A percentile compares a stretch with the other conserved stretches of the same genome.
Evolutionary conservation across 2,113 vertebrate genomes (phyloP).

Genomic region (Spheniscus mendiculus): DNA sequence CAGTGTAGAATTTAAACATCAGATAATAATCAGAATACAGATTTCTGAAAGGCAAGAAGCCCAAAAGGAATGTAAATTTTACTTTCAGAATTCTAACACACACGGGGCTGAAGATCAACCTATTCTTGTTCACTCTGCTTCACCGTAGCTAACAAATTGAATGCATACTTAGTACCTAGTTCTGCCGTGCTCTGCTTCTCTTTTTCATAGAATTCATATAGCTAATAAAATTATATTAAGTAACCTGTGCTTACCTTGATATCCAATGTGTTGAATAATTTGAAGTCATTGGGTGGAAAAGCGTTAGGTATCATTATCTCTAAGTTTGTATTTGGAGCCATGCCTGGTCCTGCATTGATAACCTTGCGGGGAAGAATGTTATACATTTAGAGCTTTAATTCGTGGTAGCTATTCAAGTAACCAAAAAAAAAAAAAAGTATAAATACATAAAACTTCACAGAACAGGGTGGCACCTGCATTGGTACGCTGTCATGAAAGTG

Average conservation of each 20-base stretch:
- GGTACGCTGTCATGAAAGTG: background rate
- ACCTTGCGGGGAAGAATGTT: constrained; percentile 75
- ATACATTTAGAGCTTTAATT: background rate
- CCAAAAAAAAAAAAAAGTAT: background rate
- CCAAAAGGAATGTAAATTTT: background rate
- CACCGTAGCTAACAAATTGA: background rate
- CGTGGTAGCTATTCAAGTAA: background rate
- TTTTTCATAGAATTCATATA: background rate
- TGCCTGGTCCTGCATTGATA: constrained; percentile 87
- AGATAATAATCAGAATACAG: background rate
- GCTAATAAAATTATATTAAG: background rate
- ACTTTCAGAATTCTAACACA: background rate
- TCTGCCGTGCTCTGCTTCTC: background rate
- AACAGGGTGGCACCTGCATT: background rate
- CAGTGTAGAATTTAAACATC: background rate
- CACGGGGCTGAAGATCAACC: background rate
- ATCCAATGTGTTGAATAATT: constrained; percentile 83
- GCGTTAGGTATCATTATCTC: constrained; percentile 85
- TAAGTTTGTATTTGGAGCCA: constrained; percentile 80
- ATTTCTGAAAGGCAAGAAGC: background rate
- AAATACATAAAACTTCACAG: background rate
- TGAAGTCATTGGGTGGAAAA: constrained; percentile 75
- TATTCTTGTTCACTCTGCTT: background rate
- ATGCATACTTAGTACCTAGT: background rate
- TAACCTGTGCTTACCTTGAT: constrained; percentile 82